phyloP scores from a whole-genome alignment of 2,797 vertebrate genomes.

The Eleutherodactylus coqui region DNA sequence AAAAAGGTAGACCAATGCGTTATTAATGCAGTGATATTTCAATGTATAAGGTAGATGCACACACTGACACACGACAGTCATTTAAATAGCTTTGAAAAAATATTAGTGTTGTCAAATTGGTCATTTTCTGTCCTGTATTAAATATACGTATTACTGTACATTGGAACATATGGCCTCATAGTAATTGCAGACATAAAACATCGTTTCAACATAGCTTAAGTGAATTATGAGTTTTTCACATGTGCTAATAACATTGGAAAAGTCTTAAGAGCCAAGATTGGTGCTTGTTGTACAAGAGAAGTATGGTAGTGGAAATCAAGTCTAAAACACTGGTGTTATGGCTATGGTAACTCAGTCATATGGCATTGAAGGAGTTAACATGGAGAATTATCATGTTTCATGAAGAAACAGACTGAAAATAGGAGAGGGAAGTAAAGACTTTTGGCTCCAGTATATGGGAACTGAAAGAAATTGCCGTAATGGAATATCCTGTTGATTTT shows the following conservation, averaged over 20 bases:
- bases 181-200: neutral
- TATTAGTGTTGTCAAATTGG: neutral
- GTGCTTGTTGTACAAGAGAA: neutral
- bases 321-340: neutral
- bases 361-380: neutral
- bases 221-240: conserved; percentile 1
- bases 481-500: conserved; percentile 66
- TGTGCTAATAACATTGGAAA: neutral
- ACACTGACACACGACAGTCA: neutral
- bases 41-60: neutral
- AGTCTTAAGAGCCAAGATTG: neutral
- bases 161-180: neutral
- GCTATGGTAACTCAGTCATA: neutral
- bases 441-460: conserved; percentile 37
- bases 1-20: too few species aligned
- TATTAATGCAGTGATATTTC: too few species aligned
- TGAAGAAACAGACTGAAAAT: conserved; percentile 14
- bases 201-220: neutral
- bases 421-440: conserved; percentile 31
- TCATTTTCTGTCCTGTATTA: neutral
- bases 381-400: neutral
- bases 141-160: too few species aligned
- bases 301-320: neutral
- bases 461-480: conserved; percentile 46
- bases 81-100: neutral